Conservation (phyloP, 2,888 invertebrate species). For the Conops quadrifasciatus region DNA sequence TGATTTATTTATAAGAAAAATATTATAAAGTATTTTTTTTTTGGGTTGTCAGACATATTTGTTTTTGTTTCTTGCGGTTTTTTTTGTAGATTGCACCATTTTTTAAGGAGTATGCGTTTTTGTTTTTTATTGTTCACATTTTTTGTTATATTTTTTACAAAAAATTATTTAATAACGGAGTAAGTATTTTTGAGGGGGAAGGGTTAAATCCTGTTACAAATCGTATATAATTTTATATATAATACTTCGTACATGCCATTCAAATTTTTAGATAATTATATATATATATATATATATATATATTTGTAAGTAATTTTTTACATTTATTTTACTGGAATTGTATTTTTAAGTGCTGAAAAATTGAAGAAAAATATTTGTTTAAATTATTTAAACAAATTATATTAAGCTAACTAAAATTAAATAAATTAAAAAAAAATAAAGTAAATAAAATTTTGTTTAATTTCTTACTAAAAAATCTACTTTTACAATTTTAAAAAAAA, state of each 20-base stretch:
- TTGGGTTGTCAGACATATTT: neutral
- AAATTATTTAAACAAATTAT: neutral
- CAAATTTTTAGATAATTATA: no score
- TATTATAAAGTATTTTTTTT: constrained; percentile 28
- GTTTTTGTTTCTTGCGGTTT: constrained; percentile 25
- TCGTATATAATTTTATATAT: no score
- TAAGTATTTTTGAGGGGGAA: no score
- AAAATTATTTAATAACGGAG: no score
- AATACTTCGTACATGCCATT: neutral
- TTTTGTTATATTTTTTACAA: constrained; percentile 4
- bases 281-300: no score
- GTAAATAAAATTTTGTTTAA: neutral
- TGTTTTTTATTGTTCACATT: neutral
- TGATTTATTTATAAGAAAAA: constrained; percentile 31
- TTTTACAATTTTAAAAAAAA: no score
- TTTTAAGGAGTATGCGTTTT: constrained; percentile 18
- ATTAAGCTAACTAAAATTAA: neutral
- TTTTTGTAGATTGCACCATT: constrained; percentile 36
- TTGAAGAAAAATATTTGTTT: constrained; percentile 26
- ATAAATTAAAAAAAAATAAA: neutral
- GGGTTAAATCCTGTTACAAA: no score
- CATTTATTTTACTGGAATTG: constrained; percentile 24
- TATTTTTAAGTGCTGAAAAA: constrained; percentile 16
- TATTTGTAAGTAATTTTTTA: constrained; percentile 2
- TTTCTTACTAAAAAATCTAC: neutral